Conservation (phyloP, 2,888 invertebrate genomes). For the Notocelia uddmanniana region DNA sequence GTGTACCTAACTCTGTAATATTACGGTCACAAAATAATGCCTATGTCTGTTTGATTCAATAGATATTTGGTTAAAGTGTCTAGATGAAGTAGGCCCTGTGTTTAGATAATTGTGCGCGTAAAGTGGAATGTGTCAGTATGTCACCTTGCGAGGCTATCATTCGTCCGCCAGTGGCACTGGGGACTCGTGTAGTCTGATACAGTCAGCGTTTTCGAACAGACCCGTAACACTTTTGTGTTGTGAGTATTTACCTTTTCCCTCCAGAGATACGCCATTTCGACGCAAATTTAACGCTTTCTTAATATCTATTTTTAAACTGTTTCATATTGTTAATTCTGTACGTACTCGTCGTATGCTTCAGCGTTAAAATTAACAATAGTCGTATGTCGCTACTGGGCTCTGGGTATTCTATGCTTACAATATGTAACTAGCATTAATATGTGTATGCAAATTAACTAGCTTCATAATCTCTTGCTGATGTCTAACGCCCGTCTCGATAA, state of each 20-base stretch:
- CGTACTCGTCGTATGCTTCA: conserved; percentile 82
- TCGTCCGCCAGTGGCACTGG: conserved; percentile 76
- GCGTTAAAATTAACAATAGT: conserved; percentile 77
- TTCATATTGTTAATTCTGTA: conserved; percentile 81
- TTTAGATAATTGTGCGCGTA: conserved; percentile 69
- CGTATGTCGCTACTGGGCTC: conserved; percentile 81
- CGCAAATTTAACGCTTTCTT: conserved; percentile 81
- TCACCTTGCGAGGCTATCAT: conserved; percentile 63
- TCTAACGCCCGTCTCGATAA: conserved; percentile 82
- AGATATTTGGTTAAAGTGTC: conserved; percentile 65
- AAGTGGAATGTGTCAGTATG: conserved; percentile 47
- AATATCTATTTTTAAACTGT: conserved; percentile 76
- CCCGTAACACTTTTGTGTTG: conserved; percentile 78
- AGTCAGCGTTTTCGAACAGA: conserved; percentile 67
- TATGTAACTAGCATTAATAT: conserved; percentile 77
- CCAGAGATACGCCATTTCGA: conserved; percentile 76
- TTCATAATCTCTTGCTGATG: conserved; percentile 84
- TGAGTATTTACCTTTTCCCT: conserved; percentile 77
- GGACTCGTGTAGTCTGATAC: conserved; percentile 70
- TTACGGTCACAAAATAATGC: conserved; percentile 65
- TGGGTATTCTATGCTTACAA: conserved; percentile 85
- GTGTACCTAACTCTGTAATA: conserved; percentile 60
- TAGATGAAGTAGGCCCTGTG: conserved; percentile 78
- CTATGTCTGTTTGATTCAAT: conserved; percentile 69
- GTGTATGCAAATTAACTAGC: conserved; percentile 84